Evolutionary conservation across 2,888 invertebrate species (phyloP), one percentile per base, ranked within the genome.

Genomic region (Parelbella ahira): DNA sequence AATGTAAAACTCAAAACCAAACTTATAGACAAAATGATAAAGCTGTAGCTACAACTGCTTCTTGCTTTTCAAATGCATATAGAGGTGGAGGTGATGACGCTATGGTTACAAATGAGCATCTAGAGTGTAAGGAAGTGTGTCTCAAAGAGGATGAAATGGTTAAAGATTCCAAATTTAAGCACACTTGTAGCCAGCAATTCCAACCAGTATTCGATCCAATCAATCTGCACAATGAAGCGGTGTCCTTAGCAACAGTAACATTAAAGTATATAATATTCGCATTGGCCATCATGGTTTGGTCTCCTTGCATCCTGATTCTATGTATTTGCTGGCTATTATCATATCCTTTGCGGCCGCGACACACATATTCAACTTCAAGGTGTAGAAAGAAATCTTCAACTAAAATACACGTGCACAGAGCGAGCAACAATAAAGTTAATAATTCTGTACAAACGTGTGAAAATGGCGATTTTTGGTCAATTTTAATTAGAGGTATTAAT

Each of bases 221-320:
- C 1, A 7, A 3, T 18, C 4, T 29, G 12, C 33, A 42, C 9
- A n/a, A 41, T 10, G 33, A 49, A 4, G 39, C 24, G 21, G 30
- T 48, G 24, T n/a, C 23, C 3, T 18, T 47, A 11, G 39, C 51
- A 11, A 50, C 50, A 51, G 30, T 5, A 12, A 30, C 33, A n/a
- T 5, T 61, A 2, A 64, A 59, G 43, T 52, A 56, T 43, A 12
- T 62, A 8, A 48, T 68, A 37, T 44, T 65, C 28, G 53, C 49
- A 11, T 19, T 70, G 1, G 51, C 60, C 12, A 19, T 64, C 37
- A 44, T 72, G n/a, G 52, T 57, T 15, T 75, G 68, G 72, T 60
- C 58, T 25, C 74, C 75, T 6, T 74, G 68, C 49, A 52, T 76
- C 44, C 34, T 73, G 24, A 41, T 52, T 15, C 44, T 62, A 30